phyloP scores from a whole-genome alignment of 2,797 vertebrate genomes.

The Pseudochromis fuscus region DNA sequence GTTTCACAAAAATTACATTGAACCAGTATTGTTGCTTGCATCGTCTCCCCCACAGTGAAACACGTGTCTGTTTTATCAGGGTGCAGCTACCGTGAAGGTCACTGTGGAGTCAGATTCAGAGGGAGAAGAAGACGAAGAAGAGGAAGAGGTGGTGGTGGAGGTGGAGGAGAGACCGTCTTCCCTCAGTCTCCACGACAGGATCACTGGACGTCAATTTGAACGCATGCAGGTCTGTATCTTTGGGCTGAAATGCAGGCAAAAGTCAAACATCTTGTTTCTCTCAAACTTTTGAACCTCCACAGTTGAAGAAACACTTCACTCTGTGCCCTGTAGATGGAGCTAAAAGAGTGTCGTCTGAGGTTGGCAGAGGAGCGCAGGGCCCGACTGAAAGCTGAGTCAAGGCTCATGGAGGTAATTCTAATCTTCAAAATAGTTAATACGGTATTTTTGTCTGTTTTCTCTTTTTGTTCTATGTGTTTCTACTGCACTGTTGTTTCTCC shows the following conservation, averaged over 20 bases:
- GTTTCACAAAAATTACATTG: not conserved
- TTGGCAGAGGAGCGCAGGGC: conserved; percentile 89
- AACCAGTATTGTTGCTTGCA: not conserved
- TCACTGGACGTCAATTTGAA: conserved; percentile 61
- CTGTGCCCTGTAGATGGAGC: conserved; percentile 85
- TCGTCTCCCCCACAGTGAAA: not conserved
- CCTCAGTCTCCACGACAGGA: conserved; percentile 47
- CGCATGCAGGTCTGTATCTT: conserved; percentile 66
- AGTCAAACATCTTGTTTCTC: not conserved
- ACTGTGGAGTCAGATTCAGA: conserved; percentile 79
- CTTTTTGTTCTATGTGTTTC: not conserved
- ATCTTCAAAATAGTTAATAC: not conserved
- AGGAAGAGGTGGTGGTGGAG: conserved; percentile 52
- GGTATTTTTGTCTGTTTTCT: not conserved
- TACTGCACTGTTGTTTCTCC: too few species aligned
- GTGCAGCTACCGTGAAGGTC: conserved; percentile 75
- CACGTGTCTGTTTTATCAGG: conserved; percentile 58
- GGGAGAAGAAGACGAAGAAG: conserved; percentile 49
- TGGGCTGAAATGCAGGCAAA: not conserved
- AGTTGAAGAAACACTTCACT: not conserved
- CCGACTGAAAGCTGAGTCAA: conserved; percentile 88
- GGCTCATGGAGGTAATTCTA: conserved; percentile 88
- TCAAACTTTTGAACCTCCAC: not conserved
- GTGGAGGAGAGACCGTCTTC: conserved; percentile 44
- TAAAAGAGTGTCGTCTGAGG: conserved; percentile 89